These are phyloP conservation scores for Dryobotodes eremita DNA, from an alignment of 2,888 invertebrate species.

Conservation along the genomic window DNA sequence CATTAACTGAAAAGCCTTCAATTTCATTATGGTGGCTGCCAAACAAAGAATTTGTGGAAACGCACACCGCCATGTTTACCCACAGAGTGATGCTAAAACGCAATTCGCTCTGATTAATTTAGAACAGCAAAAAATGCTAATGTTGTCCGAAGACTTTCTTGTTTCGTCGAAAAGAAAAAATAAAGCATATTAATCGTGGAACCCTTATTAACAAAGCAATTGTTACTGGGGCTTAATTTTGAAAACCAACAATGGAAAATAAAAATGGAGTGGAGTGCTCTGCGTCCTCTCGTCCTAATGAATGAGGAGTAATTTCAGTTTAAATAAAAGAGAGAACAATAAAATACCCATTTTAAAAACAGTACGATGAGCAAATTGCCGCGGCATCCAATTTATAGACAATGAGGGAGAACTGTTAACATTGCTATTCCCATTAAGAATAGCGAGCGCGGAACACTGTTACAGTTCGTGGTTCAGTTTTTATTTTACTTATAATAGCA, in stretches of 20 bases:
- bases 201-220: constrained; percentile 89
- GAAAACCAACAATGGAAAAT: constrained; percentile 89
- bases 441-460: constrained; percentile 69
- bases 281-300: constrained; percentile 85
- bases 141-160: constrained; percentile 73
- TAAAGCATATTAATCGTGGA: constrained; percentile 82
- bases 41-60: constrained; percentile 65
- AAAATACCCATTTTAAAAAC: constrained; percentile 87
- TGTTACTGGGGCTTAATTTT: constrained; percentile 88
- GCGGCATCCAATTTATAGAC: constrained; percentile 85
- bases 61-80: constrained; percentile 46
- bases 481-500: constrained; percentile 63
- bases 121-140: constrained; percentile 70
- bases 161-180: constrained; percentile 77
- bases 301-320: constrained; percentile 89
- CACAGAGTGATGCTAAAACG: constrained; percentile 55
- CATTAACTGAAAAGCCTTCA: constrained; percentile 67
- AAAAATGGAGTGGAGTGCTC: constrained; percentile 86
- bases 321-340: constrained; percentile 89
- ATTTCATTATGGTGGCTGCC: constrained; percentile 62
- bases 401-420: constrained; percentile 83
- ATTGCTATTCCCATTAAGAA: constrained; percentile 79
- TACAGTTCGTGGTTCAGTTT: constrained; percentile 56
- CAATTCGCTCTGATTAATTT: constrained; percentile 72
- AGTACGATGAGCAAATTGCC: constrained; percentile 86